phyloP scores from a whole-genome alignment of 2,888 invertebrate genomes.

The Himalopsyche anomala region DNA sequence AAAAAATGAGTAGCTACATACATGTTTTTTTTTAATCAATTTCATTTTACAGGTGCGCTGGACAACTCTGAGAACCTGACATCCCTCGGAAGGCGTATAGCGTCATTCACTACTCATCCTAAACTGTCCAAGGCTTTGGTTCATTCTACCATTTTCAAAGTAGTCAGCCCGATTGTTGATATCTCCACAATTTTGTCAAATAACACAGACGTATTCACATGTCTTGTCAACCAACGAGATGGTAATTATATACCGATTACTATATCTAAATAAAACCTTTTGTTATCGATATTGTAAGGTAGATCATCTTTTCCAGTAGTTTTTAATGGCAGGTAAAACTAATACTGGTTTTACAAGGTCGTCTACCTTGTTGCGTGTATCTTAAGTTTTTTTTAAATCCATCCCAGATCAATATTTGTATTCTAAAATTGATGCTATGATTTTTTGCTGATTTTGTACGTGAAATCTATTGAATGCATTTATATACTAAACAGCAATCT shows the following conservation, averaged over 20 bases:
- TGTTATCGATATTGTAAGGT: too few species aligned
- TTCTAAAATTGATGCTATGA: too few species aligned
- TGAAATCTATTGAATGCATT: too few species aligned
- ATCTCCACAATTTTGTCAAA: slow-evolving; percentile 73
- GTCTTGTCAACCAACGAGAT: slow-evolving; percentile 67
- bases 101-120: slow-evolving; percentile 78
- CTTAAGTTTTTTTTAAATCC: too few species aligned
- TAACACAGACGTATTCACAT: slow-evolving; percentile 76
- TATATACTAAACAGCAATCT: too few species aligned
- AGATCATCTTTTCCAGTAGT: too few species aligned
- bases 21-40: not conserved
- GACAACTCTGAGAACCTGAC: slow-evolving; percentile 79
- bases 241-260: not conserved
- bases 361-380: too few species aligned
- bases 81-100: slow-evolving; percentile 77
- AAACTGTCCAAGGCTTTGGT: slow-evolving; percentile 79
- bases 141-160: slow-evolving; percentile 77
- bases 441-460: not conserved
- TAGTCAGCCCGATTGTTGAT: slow-evolving; percentile 75
- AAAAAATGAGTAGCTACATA: too few species aligned
- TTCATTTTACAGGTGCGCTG: slow-evolving; percentile 73
- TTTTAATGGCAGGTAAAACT: too few species aligned
- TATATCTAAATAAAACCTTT: not conserved
- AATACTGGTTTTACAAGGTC: too few species aligned
- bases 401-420: too few species aligned